A percentile compares a stretch with the other conserved stretches of the same genome.
phyloP scores from a whole-genome alignment of 1,140 invertebrate genomes.

The Euwallacea fornicatus region DNA sequence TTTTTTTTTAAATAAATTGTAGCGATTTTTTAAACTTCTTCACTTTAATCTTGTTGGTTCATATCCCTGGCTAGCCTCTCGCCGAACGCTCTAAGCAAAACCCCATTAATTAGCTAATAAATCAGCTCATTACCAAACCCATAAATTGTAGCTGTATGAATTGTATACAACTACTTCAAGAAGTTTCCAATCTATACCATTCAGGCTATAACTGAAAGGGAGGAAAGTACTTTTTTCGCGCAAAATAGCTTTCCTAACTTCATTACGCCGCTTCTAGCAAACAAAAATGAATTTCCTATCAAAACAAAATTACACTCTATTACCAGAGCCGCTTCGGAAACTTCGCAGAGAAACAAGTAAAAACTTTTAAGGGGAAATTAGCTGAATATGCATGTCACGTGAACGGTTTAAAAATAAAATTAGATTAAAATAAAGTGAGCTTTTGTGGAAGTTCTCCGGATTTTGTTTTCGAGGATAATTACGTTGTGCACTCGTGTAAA shows the following conservation, averaged over 20 bases:
- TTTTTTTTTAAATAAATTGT: too few relatives aligned
- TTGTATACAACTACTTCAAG: too few relatives aligned
- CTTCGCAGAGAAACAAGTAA: slow-evolving; percentile 30
- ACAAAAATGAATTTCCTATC: slow-evolving; percentile 37
- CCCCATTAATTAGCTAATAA: too few relatives aligned
- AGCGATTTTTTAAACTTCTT: too few relatives aligned
- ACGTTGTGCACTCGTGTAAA: too few relatives aligned
- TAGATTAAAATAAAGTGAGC: slow-evolving; percentile 14
- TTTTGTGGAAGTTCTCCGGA: not conserved
- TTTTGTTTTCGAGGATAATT: not conserved
- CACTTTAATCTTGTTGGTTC: too few relatives aligned
- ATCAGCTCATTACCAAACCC: too few relatives aligned
- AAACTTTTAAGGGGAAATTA: slow-evolving; percentile 32
- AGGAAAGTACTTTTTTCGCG: slow-evolving; percentile 17
- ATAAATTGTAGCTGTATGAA: too few relatives aligned
- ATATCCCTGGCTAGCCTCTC: too few relatives aligned
- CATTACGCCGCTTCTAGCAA: slow-evolving; percentile 33
- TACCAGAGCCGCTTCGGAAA: slow-evolving; percentile 26
- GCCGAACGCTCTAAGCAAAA: too few relatives aligned
- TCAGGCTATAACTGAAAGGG: not conserved
- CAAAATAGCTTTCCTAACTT: slow-evolving; percentile 35
- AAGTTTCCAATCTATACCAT: not conserved
- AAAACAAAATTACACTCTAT: slow-evolving; percentile 34
- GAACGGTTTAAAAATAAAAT: slow-evolving; percentile 10
- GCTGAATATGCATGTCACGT: slow-evolving; percentile 32